Percentiles rank a stretch among this genome's conserved stretches.
phyloP scores from a whole-genome alignment of 1,140 invertebrate species.

The Drosophila athabasca region DNA sequence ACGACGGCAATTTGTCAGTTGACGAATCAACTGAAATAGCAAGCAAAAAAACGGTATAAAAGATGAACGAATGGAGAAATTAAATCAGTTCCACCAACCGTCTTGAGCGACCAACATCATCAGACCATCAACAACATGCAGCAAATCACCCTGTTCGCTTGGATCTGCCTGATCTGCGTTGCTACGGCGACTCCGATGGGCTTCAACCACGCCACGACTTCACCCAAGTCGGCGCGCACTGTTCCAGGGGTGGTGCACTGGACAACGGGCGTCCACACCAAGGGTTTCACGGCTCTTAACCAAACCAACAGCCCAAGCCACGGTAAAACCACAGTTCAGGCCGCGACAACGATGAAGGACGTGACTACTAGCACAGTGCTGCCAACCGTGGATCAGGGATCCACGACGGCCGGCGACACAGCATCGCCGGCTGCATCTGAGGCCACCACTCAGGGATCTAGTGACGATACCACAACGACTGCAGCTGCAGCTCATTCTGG shows the following conservation, averaged over 20 bases:
- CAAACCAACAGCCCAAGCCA: background rate
- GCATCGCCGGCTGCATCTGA: too few species aligned
- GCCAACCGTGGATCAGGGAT: too few species aligned
- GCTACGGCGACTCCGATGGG: background rate
- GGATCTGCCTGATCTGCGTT: slow-evolving; percentile 9
- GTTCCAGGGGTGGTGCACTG: slow-evolving; percentile 25
- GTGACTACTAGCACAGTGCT: too few species aligned
- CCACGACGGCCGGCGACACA: too few species aligned
- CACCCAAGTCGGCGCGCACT: background rate
- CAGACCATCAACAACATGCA: background rate
- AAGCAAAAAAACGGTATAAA: background rate
- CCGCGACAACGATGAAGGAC: too few species aligned
- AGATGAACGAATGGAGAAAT: background rate
- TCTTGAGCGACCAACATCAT: background rate
- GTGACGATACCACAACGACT: too few species aligned
- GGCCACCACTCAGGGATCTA: too few species aligned
- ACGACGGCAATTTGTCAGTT: too few species aligned
- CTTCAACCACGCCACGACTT: slow-evolving; percentile 4
- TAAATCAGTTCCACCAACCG: background rate
- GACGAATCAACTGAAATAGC: too few species aligned
- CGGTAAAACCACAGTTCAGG: too few species aligned
- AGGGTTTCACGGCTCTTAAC: slow-evolving; percentile 20
- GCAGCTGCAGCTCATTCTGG: too few species aligned
- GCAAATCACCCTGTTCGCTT: background rate
- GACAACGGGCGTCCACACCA: slow-evolving; percentile 12